These are phyloP conservation scores for Drosophila histrio DNA, from an alignment of 2,888 invertebrate species.

Conservation along the genomic window DNA sequence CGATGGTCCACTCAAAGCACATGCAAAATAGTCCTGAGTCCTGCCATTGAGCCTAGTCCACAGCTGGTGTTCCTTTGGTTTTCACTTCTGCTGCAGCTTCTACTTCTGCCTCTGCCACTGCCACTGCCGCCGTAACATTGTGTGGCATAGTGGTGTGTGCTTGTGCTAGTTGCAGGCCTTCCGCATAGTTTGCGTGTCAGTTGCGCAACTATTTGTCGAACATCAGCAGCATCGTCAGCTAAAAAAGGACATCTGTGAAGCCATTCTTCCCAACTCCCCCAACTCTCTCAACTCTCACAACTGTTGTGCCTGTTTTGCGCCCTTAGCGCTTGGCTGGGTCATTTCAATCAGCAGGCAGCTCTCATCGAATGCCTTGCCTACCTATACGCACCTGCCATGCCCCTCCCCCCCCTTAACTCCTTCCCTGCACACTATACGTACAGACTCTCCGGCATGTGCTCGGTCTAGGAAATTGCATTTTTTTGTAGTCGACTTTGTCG, in stretches of 20 bases:
- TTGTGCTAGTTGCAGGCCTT: conserved; percentile 58
- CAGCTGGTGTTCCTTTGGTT: conserved; percentile 9
- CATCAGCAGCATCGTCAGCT: conserved; percentile 26
- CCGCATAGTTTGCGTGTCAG: conserved; percentile 65
- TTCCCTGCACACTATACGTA: background rate
- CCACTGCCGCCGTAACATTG: background rate
- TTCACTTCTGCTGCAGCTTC: conserved; percentile 1
- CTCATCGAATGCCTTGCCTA: conserved; percentile 11
- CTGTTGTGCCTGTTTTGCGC: conserved; percentile 19
- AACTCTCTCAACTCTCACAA: conserved; percentile 24
- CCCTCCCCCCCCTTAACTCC: background rate
- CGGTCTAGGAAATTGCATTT: conserved; percentile 46
- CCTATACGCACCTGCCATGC: conserved; percentile 12
- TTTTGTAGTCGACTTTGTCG: conserved; percentile 17
- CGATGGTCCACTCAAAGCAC: conserved; percentile 67
- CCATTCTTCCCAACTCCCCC: conserved; percentile 23
- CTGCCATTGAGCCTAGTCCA: conserved; percentile 36
- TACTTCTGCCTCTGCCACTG: background rate
- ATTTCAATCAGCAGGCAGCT: conserved; percentile 45
- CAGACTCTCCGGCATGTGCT: background rate
- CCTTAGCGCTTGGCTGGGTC: conserved; percentile 3
- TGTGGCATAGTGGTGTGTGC: conserved; percentile 10
- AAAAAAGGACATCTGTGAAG: conserved; percentile 23
- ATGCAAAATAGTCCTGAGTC: conserved; percentile 47
- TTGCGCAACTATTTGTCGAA: conserved; percentile 74